phyloP scores from a whole-genome alignment of 2,888 invertebrate genomes.

The Drosophila paucipuncta region DNA sequence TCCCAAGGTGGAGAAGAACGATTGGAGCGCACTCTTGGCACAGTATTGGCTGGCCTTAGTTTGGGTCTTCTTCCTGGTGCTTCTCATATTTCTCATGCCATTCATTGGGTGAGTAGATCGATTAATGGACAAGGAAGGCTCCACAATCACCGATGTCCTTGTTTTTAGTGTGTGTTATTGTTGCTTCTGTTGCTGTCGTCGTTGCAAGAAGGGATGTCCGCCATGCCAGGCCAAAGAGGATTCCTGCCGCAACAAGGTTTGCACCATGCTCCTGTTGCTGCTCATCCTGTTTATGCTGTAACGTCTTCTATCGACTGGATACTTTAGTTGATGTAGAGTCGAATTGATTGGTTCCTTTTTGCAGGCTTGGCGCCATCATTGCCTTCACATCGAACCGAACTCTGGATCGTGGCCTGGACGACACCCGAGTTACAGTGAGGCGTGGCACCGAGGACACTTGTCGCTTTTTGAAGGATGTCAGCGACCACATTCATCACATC shows the following conservation, averaged over 20 bases:
- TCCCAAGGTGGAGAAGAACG: constrained; percentile 78
- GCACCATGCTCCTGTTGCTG: constrained; percentile 88
- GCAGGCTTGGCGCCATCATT: constrained; percentile 94
- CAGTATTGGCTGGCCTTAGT: constrained; percentile 87
- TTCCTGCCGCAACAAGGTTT: constrained; percentile 86
- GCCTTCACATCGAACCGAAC: constrained; percentile 95
- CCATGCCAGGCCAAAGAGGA: constrained; percentile 94
- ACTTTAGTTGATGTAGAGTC: not conserved
- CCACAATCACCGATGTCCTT: not conserved
- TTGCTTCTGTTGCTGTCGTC: constrained; percentile 95
- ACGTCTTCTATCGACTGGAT: not conserved
- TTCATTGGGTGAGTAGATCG: constrained; percentile 88
- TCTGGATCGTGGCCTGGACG: constrained; percentile 90
- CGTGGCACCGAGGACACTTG: constrained; percentile 89
- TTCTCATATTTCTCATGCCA: constrained; percentile 91
- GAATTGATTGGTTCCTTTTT: not conserved
- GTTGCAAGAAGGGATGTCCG: constrained; percentile 91
- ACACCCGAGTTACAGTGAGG: constrained; percentile 87
- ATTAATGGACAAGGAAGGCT: not conserved
- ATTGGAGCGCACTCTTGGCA: constrained; percentile 85
- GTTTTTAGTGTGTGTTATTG: constrained; percentile 83
- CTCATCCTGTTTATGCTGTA: constrained; percentile 93
- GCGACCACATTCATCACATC: constrained; percentile 89
- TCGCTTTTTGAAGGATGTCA: constrained; percentile 89
- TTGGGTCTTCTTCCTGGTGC: constrained; percentile 87